phyloP scores from a whole-genome alignment of 2,113 vertebrate genomes.

The Prunella fulvescens region DNA sequence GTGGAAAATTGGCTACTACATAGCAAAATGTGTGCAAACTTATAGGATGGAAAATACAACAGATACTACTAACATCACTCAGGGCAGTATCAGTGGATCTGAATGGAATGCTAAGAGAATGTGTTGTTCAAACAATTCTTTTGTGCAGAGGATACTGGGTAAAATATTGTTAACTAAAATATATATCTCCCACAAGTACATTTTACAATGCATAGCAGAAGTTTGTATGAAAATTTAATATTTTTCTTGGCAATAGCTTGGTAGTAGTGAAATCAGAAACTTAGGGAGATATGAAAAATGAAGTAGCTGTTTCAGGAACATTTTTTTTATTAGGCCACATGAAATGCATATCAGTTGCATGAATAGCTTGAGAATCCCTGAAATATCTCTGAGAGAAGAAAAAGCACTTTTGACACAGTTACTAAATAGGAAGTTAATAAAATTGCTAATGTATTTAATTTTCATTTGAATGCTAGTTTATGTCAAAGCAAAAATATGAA shows the following conservation, averaged over 20 bases:
- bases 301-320: not conserved
- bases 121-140: not conserved
- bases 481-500: not conserved
- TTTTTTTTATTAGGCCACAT: not conserved
- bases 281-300: not conserved
- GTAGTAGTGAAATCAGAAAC: not conserved
- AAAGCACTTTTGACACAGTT: not conserved
- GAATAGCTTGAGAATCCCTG: not conserved
- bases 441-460: not conserved
- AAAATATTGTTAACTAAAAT: not conserved
- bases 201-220: not conserved
- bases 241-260: not conserved
- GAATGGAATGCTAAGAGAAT: not conserved
- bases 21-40: not conserved
- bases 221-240: not conserved
- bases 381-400: not conserved
- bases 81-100: not conserved
- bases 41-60: not conserved
- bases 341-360: not conserved
- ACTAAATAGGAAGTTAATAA: not conserved
- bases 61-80: accelerated
- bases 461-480: not conserved
- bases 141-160: not conserved
- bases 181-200: not conserved
- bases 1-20: not conserved